A percentile compares a stretch with the other conserved stretches of the same genome.
These are phyloP conservation scores for Tricholauxania praeusta DNA, from an alignment of 2,888 invertebrate genomes.

Conservation along the genomic window DNA sequence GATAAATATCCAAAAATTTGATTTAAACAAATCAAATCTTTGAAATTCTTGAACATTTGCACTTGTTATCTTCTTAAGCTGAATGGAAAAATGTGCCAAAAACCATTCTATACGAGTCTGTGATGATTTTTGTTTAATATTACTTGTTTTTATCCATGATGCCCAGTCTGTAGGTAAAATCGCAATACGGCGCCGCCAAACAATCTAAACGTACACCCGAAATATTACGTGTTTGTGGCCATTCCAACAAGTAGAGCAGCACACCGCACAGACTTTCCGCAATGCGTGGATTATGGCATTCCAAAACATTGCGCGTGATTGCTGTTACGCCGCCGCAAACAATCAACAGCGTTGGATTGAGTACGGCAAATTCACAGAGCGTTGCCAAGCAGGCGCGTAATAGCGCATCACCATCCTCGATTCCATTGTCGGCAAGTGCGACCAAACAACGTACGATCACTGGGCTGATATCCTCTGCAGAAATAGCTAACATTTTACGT, in stretches of 20 bases:
- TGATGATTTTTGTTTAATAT: not conserved
- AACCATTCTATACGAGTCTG: not conserved
- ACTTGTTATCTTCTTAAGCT: too few species aligned
- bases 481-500: slow-evolving; percentile 74
- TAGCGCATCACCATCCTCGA: slow-evolving; percentile 82
- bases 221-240: slow-evolving; percentile 81
- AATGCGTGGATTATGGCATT: slow-evolving; percentile 89
- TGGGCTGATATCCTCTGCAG: slow-evolving; percentile 78
- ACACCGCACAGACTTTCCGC: slow-evolving; percentile 92
- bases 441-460: slow-evolving; percentile 84
- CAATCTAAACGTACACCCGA: slow-evolving; percentile 86
- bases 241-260: slow-evolving; percentile 85
- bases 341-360: slow-evolving; percentile 85
- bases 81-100: too few species aligned
- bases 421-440: slow-evolving; percentile 83
- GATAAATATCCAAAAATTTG: too few species aligned
- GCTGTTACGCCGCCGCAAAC: slow-evolving; percentile 86
- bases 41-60: too few species aligned
- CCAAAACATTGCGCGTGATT: slow-evolving; percentile 83
- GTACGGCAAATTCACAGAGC: slow-evolving; percentile 87
- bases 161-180: slow-evolving; percentile 83
- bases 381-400: slow-evolving; percentile 88
- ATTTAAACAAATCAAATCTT: too few species aligned
- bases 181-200: slow-evolving; percentile 93
- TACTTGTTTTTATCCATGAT: slow-evolving; percentile 81